Base-by-base conservation (phyloP, 2,888 invertebrate species). In the Alcis repandata region DNA sequence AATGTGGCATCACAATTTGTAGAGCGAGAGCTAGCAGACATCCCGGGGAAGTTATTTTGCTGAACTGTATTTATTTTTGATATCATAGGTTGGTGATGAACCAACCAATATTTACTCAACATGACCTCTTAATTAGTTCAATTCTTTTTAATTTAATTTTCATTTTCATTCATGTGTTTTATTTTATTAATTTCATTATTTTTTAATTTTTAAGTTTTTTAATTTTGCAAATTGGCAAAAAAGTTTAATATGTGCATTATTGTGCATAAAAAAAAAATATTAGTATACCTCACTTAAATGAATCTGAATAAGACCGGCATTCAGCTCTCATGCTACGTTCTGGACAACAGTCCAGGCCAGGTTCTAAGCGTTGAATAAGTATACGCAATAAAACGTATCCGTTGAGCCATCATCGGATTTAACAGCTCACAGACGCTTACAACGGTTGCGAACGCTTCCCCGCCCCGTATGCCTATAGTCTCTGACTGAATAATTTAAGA, bases 321-420 rank as follows among this genome's bases (percentile, higher is more conserved):
- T 1, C 8, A 1, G 13, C 59, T 59, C 59, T 43, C n/a, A n/a
- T 46, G 6, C 41, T 59, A 59, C 15, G 19, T 20, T 20, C 22
- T 41, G 63, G 40, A 59, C 48, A 59, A 45, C 53, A 56, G 38
- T 17, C 41, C 52, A 49, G 51, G 56, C 17, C 53, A 46, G 33
- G 59, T 49, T 56, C 40, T 59, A 51, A 64, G 36, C 27, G 57
- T 79, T 83, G 87, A 86, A 87, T 88, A 85, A 87, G 86, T 85
- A 85, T 88, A 88, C 77, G 87, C 86, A 89, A 90, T 90, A 88
- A 89, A 89, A 89, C 88, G 88, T 87, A 89, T 88, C 90, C 85
- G 79, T 79, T 84, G 85, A 88, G 83, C 82, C 73, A 71, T 78
- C 85, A 85, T 88, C 82, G 84, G 88, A 80, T 85, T 88, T 89